Conservation (phyloP, 2,888 invertebrate genomes). For the Melanostoma mellinum region DNA sequence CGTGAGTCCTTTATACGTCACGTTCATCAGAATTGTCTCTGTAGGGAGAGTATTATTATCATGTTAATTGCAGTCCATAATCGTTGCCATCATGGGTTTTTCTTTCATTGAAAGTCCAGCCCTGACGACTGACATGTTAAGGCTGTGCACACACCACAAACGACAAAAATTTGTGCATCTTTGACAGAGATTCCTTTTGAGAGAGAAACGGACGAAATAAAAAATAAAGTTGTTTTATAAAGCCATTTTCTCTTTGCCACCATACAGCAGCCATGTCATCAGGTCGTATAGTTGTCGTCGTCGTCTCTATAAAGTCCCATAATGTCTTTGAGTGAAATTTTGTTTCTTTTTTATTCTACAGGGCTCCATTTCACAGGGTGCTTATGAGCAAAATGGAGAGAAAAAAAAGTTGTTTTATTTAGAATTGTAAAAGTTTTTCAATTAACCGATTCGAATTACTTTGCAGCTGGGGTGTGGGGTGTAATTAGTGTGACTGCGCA, state of each 20-base stretch:
- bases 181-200: slow-evolving; percentile 10
- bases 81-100: background rate
- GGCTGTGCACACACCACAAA: too few relatives aligned
- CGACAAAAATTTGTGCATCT: background rate
- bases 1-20: background rate
- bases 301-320: too few relatives aligned
- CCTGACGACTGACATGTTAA: too few relatives aligned
- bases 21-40: slow-evolving; percentile 1
- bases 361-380: slow-evolving; percentile 15
- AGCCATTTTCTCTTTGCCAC: too few relatives aligned
- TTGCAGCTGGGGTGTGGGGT: slow-evolving; percentile 48
- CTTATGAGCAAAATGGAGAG: background rate
- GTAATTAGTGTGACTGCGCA: slow-evolving; percentile 59
- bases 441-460: slow-evolving; percentile 62
- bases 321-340: too few relatives aligned
- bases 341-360: too few relatives aligned
- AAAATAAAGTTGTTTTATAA: too few relatives aligned
- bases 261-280: too few relatives aligned
- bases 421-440: slow-evolving; percentile 65
- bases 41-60: slow-evolving; percentile 34
- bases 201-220: too few relatives aligned
- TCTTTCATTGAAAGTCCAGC: background rate
- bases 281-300: too few relatives aligned
- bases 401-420: slow-evolving; percentile 50
- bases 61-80: slow-evolving; percentile 30